These are phyloP conservation scores for Agonopterix subpropinquella DNA, from an alignment of 2,888 invertebrate species.

Conservation along the genomic window DNA sequence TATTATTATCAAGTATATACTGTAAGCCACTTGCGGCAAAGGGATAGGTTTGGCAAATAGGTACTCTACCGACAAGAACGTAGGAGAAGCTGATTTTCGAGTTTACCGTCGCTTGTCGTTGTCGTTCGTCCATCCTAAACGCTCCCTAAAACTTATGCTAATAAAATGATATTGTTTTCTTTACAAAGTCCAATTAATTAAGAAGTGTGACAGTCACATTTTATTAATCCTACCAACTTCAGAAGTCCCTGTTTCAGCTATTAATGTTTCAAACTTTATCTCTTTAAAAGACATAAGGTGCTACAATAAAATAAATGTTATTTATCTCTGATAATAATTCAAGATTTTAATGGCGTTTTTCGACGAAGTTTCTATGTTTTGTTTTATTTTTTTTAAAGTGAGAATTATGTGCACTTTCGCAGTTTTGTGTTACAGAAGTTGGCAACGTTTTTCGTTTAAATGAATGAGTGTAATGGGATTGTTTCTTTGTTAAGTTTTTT, in stretches of 20 bases:
- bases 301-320: constrained; percentile 55
- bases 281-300: constrained; percentile 54
- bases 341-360: constrained; percentile 54
- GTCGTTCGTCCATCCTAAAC: not conserved
- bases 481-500: constrained; percentile 9
- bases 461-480: constrained; percentile 8
- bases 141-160: constrained; percentile 41
- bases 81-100: no score
- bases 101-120: no score
- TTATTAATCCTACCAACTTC: constrained; percentile 62
- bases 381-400: constrained; percentile 32
- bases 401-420: constrained; percentile 5
- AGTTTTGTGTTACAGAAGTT: constrained; percentile 2
- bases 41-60: no score
- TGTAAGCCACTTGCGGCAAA: no score
- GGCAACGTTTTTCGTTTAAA: constrained; percentile 1
- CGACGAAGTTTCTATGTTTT: constrained; percentile 23
- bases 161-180: constrained; percentile 75
- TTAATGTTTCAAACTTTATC: constrained; percentile 63
- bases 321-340: constrained; percentile 43
- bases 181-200: constrained; percentile 73
- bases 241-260: constrained; percentile 43
- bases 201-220: constrained; percentile 65
- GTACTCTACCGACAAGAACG: no score
- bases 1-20: no score